phyloP scores from a whole-genome alignment of 2,113 vertebrate genomes.

The Phalacrocorax pelagicus region DNA sequence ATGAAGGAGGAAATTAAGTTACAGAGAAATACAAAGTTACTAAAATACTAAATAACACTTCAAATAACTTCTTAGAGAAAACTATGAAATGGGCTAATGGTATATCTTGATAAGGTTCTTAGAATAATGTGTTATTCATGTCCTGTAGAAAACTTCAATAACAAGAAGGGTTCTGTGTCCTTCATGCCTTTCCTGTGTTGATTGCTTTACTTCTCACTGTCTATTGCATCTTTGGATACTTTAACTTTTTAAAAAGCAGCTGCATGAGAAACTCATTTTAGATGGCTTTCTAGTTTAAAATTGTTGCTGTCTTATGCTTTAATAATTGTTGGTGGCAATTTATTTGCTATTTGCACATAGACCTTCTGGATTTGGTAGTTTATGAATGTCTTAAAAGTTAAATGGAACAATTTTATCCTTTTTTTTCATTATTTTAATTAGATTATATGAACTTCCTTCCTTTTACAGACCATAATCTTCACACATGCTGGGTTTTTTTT shows the following conservation, averaged over 20 bases:
- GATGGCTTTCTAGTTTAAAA: constrained; percentile 1
- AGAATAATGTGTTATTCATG: neutral
- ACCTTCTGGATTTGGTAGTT: constrained; percentile 18
- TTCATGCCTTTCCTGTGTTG: neutral
- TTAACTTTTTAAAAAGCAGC: neutral
- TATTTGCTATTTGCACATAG: constrained; percentile 19
- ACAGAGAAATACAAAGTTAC: neutral
- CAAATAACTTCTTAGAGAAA: neutral
- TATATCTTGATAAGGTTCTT: neutral
- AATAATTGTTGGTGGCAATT: neutral
- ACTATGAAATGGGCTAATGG: neutral
- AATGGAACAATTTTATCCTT: constrained; percentile 4
- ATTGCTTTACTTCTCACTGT: neutral
- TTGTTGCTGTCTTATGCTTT: neutral
- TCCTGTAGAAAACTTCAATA: neutral
- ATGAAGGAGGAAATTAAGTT: neutral
- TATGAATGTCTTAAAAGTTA: constrained; percentile 26
- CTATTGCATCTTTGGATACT: neutral
- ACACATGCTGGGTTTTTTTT: neutral
- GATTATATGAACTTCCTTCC: neutral
- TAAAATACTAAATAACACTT: neutral
- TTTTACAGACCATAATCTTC: neutral
- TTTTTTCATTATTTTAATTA: constrained; percentile 33
- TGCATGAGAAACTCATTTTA: neutral
- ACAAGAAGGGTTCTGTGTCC: neutral